Evolutionary conservation across 1,140 invertebrate genomes (phyloP).

Genomic region (Phthorimaea operculella): DNA sequence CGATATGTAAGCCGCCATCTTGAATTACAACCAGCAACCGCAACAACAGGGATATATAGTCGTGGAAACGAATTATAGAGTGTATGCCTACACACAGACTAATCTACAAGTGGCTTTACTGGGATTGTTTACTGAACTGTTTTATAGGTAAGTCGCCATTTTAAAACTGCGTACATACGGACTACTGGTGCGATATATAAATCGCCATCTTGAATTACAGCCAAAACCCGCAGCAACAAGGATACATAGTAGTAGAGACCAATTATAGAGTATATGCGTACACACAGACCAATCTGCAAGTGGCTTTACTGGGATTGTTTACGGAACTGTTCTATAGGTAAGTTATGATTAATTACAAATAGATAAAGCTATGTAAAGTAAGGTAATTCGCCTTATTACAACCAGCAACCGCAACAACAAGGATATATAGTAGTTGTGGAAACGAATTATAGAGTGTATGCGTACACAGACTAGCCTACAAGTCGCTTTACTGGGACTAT

Average conservation of each 20-base stretch:
- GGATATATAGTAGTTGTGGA: too few relatives aligned
- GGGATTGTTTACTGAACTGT: constrained; percentile 90
- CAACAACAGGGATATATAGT: too few relatives aligned
- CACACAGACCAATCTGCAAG: constrained; percentile 92
- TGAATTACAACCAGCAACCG: too few relatives aligned
- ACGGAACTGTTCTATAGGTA: constrained; percentile 89
- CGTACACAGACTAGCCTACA: too few relatives aligned
- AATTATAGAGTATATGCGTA: constrained; percentile 98
- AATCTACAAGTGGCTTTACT: constrained; percentile 92
- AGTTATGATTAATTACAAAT: neutral
- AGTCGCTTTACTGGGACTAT: too few relatives aligned
- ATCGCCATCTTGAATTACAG: constrained; percentile 14
- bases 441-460: too few relatives aligned
- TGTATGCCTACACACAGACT: too few relatives aligned
- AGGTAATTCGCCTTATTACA: too few relatives aligned
- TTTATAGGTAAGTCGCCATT: constrained; percentile 85
- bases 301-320: constrained; percentile 91
- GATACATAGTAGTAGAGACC: constrained; percentile 96
- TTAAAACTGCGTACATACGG: constrained; percentile 70
- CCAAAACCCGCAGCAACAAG: constrained; percentile 65
- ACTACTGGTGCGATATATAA: constrained; percentile 90
- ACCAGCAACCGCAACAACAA: too few relatives aligned
- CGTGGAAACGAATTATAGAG: too few relatives aligned
- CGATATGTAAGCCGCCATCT: too few relatives aligned
- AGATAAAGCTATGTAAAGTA: neutral